Conservation (phyloP, 2,888 invertebrate species). For the Macrosoma leucophasiata region DNA sequence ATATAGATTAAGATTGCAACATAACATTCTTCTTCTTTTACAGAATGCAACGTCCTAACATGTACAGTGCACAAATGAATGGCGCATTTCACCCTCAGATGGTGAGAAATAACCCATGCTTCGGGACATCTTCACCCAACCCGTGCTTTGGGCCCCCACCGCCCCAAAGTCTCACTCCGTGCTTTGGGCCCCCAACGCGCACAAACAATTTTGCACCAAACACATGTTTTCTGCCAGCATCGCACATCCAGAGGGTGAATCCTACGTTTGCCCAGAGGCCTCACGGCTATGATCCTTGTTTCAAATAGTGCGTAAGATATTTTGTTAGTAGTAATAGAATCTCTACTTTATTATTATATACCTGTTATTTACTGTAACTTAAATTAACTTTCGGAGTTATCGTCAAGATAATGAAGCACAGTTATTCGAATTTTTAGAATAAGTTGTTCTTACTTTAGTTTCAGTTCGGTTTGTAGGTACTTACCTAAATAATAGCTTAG, state of each 20-base stretch:
- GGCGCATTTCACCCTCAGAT: background rate
- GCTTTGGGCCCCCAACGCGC: constrained; percentile 24
- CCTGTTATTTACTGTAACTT: too few relatives aligned
- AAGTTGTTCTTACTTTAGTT: too few relatives aligned
- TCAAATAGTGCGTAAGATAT: constrained; percentile 18
- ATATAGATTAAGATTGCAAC: too few relatives aligned
- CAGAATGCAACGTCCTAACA: constrained; percentile 56
- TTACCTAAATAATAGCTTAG: too few relatives aligned
- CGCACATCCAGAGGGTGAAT: constrained; percentile 33
- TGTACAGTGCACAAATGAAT: constrained; percentile 4
- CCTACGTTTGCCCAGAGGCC: constrained; percentile 22
- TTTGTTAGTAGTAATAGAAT: constrained; percentile 11
- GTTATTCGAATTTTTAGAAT: too few relatives aligned
- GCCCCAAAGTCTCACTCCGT: constrained; percentile 23
- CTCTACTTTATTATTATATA: too few relatives aligned
- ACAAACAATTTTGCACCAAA: constrained; percentile 33
- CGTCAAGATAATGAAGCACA: too few relatives aligned
- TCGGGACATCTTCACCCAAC: constrained; percentile 25
- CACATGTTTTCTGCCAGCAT: constrained; percentile 45
- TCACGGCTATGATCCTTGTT: constrained; percentile 29
- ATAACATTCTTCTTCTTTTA: too few relatives aligned
- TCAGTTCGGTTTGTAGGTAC: too few relatives aligned
- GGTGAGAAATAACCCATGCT: constrained; percentile 14
- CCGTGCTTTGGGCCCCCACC: constrained; percentile 35
- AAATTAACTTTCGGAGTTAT: too few relatives aligned